A percentile compares a stretch with the other conserved stretches of the same genome.
Conservation (phyloP, 2,888 invertebrate genomes). For the Teleogryllus oceanicus region DNA sequence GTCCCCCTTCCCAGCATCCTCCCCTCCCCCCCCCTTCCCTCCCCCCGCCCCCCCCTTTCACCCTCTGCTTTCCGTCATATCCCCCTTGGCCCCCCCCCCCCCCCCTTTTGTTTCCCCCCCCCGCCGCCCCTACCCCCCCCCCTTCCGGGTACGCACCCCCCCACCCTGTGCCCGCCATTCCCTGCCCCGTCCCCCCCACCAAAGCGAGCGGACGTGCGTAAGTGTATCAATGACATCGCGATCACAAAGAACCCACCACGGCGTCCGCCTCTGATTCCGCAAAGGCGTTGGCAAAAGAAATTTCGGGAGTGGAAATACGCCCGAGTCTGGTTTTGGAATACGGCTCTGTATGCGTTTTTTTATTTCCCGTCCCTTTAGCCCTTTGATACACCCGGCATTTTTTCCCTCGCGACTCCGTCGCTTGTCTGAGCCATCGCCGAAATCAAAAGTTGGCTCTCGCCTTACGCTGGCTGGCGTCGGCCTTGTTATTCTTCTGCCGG, state of each 20-base stretch:
- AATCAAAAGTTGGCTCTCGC: constrained; percentile 9
- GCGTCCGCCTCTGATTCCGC: neutral
- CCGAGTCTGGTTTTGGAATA: neutral
- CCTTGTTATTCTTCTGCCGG: neutral
- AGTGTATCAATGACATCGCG: neutral
- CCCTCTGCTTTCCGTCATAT: no score
- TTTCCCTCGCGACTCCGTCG: neutral
- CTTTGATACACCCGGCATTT: neutral
- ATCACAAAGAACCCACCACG: neutral
- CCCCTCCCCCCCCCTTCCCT: no score
- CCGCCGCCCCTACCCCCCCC: no score
- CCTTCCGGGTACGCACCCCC: no score
- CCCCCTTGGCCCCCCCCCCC: no score
- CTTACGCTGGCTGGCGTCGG: neutral
- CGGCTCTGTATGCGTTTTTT: neutral
- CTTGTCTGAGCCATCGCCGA: constrained; percentile 18
- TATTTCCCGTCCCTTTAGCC: neutral
- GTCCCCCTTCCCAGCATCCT: no score
- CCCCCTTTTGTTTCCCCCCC: no score
- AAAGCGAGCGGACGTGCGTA: no score
- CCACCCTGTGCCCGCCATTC: no score
- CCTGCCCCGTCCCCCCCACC: no score
- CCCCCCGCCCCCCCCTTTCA: no score
- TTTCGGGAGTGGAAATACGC: neutral
- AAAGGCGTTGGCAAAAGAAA: neutral